Base-by-base conservation (phyloP, 2,888 invertebrate genomes). In the Phalangium opilio region DNA sequence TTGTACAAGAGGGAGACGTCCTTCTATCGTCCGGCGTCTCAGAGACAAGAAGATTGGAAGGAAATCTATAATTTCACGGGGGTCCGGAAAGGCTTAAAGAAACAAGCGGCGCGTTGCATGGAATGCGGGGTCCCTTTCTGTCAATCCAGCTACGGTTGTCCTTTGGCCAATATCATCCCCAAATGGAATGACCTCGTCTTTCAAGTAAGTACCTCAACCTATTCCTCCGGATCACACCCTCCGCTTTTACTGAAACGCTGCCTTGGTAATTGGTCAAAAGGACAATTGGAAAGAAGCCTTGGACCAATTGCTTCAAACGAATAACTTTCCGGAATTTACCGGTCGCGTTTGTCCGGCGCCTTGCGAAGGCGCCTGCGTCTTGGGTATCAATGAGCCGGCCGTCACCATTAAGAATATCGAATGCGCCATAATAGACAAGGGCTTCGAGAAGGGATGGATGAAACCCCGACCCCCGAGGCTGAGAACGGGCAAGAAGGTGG, bases 341-440 rank as follows among this genome's bases (percentile, higher is more conserved):
- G 91, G 91, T 0, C 75, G 98, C 41, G 73, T 72, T n/a, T 75
- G 75, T 57, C 75, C 75, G 7, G 98, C 98, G 10, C 96, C 98
- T 8, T 98, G 98, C 67, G 98, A 98, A 70, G 96, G 90, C 43
- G 90, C 96, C 3, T 98, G 98, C 67, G 95, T 95, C 49, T 70
- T 96, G 54, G 93, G 78, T 15, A 98, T 98, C 64, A 90, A 87
- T 17, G 86, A 90, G 60, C 91, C 93, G 2, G 76, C 96, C 11
- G 98, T 98, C 19, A 96, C 96, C 52, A 98, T 98, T 66, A 98
- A 98, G 71, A 93, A 93, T 66, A 96, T 98, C 60, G 98, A 98
- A 71, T 95, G 95, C 67, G 80, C 95, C 47, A 98, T 98, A 65
- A 95, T 98, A 59, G 98, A 98, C 71, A 80, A 91, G 70, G 98